phyloP scores from a whole-genome alignment of 2,113 vertebrate genomes.

The Spea bombifrons region DNA sequence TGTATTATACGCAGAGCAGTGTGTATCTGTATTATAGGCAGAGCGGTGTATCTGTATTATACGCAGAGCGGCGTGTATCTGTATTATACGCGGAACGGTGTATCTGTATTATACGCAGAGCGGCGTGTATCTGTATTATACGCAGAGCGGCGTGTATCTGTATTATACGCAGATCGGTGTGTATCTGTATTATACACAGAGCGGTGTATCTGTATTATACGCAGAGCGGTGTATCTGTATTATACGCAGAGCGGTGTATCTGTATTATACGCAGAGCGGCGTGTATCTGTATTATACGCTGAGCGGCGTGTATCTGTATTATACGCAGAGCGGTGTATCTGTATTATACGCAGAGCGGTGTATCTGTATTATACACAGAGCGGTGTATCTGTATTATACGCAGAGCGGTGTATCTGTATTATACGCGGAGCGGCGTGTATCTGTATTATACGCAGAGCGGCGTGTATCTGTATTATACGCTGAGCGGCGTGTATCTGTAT shows the following conservation, averaged over 20 bases:
- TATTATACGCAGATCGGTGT: constrained; percentile 1
- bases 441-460: not conserved
- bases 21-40: not conserved
- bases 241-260: not conserved
- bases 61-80: not conserved
- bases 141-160: not conserved
- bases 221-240: not conserved
- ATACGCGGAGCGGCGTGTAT: not conserved
- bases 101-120: constrained; percentile 5
- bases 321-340: not conserved
- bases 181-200: not conserved
- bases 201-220: constrained; percentile 8
- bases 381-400: not conserved
- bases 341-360: not conserved
- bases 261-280: not conserved
- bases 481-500: too few relatives aligned
- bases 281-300: too few relatives aligned
- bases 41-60: too few relatives aligned
- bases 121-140: constrained; percentile 9
- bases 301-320: constrained; percentile 3
- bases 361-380: constrained; percentile 4
- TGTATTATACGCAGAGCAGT: not conserved
- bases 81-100: too few relatives aligned
- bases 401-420: constrained; percentile 5
- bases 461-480: not conserved